Conservation (phyloP, 1,140 invertebrate genomes). For the Caerostris darwini region DNA sequence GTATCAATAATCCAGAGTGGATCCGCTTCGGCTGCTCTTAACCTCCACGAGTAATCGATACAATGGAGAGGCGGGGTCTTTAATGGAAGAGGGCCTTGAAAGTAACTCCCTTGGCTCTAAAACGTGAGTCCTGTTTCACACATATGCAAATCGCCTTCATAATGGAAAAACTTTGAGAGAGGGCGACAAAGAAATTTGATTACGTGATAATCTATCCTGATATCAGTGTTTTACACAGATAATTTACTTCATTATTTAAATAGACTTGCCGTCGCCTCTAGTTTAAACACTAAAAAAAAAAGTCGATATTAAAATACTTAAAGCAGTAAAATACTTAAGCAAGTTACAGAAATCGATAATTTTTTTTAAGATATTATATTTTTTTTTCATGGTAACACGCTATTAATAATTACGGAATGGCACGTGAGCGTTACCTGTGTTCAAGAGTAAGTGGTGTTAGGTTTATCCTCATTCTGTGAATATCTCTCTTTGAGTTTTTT, state of each 20-base stretch:
- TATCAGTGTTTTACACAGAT: conserved; percentile 78
- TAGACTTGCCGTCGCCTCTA: conserved; percentile 65
- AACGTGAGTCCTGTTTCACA: conserved; percentile 66
- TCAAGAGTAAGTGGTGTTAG: neutral
- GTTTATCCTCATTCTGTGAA: neutral
- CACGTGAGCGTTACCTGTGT: conserved; percentile 45
- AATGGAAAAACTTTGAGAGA: conserved; percentile 76
- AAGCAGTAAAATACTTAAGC: conserved; percentile 60
- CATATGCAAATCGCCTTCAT: conserved; percentile 72
- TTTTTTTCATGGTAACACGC: conserved; percentile 23
- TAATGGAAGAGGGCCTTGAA: conserved; percentile 50
- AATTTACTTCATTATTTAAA: conserved; percentile 78
- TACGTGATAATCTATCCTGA: conserved; percentile 77
- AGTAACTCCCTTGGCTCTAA: conserved; percentile 57
- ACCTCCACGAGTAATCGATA: conserved; percentile 72
- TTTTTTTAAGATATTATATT: neutral
- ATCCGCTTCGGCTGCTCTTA: conserved; percentile 64
- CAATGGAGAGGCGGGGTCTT: conserved; percentile 3
- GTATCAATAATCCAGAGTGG: conserved; percentile 74
- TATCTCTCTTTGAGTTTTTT: neutral
- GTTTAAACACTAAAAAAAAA: conserved; percentile 52
- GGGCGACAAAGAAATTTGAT: conserved; percentile 77
- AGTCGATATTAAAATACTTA: conserved; percentile 61
- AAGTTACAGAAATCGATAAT: conserved; percentile 41
- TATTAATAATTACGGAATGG: conserved; percentile 47